Evolutionary conservation across 2,113 vertebrate genomes (phyloP), one percentile per base, ranked within the genome.

Genomic region (Irena cyanogastra): DNA sequence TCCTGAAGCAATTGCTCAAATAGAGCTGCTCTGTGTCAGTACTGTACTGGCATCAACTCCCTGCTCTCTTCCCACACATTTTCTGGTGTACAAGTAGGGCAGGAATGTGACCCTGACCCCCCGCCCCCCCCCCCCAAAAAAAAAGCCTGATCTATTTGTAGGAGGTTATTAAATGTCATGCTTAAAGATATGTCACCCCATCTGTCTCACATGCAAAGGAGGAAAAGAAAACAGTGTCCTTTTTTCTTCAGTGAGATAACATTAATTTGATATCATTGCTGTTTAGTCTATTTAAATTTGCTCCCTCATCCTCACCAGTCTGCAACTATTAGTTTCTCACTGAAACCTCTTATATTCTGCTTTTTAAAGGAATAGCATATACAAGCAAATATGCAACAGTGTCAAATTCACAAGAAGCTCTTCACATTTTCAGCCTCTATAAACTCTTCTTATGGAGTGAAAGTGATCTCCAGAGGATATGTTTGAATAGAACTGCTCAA

Each of bases 1-100:
- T 80, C 95, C 93, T 66, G 78, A 57, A 95, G 89, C 75, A 85
- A 33, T 87, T 87, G 59, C 75, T 95, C 68, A 89, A 81, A 89
- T 60, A 60, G 63, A 97, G 57, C 47, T 90, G 57, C 52, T 95
- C 26, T 65, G 14, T 94, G 84, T 89, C 78, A 83, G 63, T 54
- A 23, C 39, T 65, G 12, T 31, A 15, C 45, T 82, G 69, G n/a
- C 13, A 50, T 69, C n/a, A 65, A 81, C 65, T 71, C 41, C 87
- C 63, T 90, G 18, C 47, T 78, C 15, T 63, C 79, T 68, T 96
- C 69, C 74, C 59, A 86, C 64, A 79, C 18, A 3, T 65, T 93
- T 96, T 72, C 37, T 56, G 35, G 10, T 35, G 18, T 39, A 71
- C 20, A 71, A 68, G 28, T 56, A 93, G 31, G 26, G 35, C 49